Evolutionary conservation across 2,113 vertebrate species (phyloP).

Genomic region (Sisor rabdophorus): DNA sequence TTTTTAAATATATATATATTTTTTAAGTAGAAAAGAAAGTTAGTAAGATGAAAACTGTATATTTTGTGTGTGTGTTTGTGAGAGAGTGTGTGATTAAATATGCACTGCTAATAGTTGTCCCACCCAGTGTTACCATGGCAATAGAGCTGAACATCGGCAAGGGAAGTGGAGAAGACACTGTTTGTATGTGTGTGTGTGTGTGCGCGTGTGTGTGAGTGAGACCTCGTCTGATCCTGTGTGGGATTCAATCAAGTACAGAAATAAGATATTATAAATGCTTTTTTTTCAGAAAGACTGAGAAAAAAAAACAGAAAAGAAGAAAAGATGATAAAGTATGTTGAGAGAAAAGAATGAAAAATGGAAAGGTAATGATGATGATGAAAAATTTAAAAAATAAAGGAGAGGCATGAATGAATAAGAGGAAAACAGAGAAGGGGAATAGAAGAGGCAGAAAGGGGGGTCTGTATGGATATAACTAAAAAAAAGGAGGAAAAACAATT

Average conservation of each 20-base stretch:
- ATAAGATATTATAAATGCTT: background rate
- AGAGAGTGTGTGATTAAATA: background rate
- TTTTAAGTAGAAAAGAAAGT: too few species aligned
- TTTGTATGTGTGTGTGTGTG: background rate
- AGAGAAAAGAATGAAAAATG: background rate
- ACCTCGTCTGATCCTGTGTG: background rate
- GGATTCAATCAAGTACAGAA: background rate
- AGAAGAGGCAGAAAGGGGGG: too few species aligned
- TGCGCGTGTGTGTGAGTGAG: background rate
- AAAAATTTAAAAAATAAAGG: too few species aligned
- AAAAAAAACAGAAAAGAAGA: background rate
- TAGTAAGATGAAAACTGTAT: background rate
- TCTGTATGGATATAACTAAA: too few species aligned
- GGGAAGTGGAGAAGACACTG: background rate
- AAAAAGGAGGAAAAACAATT: too few species aligned
- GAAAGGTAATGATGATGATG: too few species aligned
- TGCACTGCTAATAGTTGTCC: background rate
- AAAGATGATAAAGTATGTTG: background rate
- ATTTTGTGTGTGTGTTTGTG: background rate
- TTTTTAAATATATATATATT: too few species aligned
- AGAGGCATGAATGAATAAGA: too few species aligned
- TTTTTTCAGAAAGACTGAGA: background rate
- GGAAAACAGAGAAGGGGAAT: too few species aligned
- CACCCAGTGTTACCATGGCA: slow-evolving; percentile 4
- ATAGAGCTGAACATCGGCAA: background rate